Evolutionary conservation across 2,888 invertebrate genomes (phyloP).

Genomic region (Cryptophagus acutangulus): DNA sequence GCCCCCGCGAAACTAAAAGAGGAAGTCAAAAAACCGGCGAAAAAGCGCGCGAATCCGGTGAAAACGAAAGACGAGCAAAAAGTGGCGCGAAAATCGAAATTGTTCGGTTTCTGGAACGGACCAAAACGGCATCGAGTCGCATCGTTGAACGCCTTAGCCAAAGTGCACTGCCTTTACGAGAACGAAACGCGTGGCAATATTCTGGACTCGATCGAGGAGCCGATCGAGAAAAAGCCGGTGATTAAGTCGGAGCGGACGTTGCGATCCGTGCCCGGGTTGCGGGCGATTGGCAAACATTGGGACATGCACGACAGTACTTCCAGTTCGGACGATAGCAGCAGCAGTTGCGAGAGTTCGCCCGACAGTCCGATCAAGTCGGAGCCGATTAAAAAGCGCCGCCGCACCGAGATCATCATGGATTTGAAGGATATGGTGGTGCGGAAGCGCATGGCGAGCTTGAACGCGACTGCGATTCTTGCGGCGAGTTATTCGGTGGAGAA

Average conservation of each 20-base stretch:
- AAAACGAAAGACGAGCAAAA: constrained; percentile 8
- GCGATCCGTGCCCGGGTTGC: constrained; percentile 67
- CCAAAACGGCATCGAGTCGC: constrained; percentile 83
- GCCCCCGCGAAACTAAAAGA: neutral
- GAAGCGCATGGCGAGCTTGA: constrained; percentile 87
- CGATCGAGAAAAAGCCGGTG: constrained; percentile 15
- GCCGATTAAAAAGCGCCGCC: constrained; percentile 49
- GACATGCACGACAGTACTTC: constrained; percentile 70
- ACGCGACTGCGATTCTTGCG: constrained; percentile 84
- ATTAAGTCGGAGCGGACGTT: constrained; percentile 51
- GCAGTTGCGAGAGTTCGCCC: constrained; percentile 30
- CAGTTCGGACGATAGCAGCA: constrained; percentile 48
- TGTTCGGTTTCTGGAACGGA: constrained; percentile 66
- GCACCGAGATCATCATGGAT: constrained; percentile 67
- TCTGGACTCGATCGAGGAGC: constrained; percentile 41
- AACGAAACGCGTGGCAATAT: constrained; percentile 76
- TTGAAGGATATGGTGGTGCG: constrained; percentile 82
- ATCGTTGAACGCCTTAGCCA: constrained; percentile 81
- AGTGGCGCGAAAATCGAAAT: constrained; percentile 25
- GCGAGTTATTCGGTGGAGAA: constrained; percentile 78
- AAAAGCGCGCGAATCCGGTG: constrained; percentile 9
- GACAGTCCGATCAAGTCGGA: constrained; percentile 34
- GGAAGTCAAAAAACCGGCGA: neutral
- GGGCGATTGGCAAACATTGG: constrained; percentile 79
- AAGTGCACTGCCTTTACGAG: constrained; percentile 87